phyloP scores from a whole-genome alignment of 2,113 vertebrate genomes.

The Cynocephalus volans region DNA sequence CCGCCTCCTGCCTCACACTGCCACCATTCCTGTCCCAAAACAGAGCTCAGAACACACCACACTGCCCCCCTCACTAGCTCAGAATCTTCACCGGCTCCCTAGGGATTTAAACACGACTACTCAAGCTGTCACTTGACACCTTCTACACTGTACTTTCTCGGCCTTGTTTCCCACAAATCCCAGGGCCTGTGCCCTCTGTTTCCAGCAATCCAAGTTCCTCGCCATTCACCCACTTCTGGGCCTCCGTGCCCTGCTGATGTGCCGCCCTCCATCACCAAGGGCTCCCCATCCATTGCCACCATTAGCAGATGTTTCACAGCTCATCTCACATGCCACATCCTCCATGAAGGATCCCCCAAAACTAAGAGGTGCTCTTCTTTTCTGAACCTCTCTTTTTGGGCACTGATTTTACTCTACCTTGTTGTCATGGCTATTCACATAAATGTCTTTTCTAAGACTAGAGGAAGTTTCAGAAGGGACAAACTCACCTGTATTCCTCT shows the following conservation, averaged over 20 bases:
- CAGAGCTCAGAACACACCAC: neutral
- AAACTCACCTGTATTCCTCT: neutral
- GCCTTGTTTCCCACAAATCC: neutral
- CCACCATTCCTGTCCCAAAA: neutral
- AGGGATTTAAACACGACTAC: neutral
- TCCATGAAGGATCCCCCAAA: neutral
- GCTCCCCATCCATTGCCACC: neutral
- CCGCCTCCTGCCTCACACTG: neutral
- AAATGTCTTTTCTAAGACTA: neutral
- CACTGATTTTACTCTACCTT: neutral
- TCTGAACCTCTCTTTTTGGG: neutral
- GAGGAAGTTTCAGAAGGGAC: neutral
- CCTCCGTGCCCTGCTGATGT: neutral
- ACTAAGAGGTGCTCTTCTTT: neutral
- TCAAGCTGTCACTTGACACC: neutral
- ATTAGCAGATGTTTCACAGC: neutral
- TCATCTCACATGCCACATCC: neutral
- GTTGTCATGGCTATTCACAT: neutral
- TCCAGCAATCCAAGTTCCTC: neutral
- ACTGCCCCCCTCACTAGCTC: neutral
- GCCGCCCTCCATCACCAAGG: neutral
- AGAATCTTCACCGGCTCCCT: neutral
- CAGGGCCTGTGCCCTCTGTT: neutral
- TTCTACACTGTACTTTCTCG: neutral
- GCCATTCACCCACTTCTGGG: neutral